phyloP scores from a whole-genome alignment of 2,113 vertebrate species.

The Saimiri boliviensis region DNA sequence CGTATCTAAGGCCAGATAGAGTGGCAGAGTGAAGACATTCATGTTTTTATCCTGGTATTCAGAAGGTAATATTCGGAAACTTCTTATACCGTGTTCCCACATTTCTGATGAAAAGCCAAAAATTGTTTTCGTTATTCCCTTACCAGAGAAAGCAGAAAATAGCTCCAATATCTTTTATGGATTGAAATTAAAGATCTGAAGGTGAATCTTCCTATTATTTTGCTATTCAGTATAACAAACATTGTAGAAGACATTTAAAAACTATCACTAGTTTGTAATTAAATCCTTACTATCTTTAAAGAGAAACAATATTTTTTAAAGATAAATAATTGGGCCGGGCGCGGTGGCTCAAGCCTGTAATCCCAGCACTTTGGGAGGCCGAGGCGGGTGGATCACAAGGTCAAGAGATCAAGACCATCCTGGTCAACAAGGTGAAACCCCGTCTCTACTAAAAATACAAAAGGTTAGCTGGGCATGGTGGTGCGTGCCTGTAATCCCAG shows the following conservation, averaged over 20 bases:
- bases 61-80: neutral
- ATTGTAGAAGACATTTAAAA: conserved; percentile 7
- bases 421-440: too few species aligned
- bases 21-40: neutral
- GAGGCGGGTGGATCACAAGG: too few species aligned
- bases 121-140: neutral
- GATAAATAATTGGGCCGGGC: neutral
- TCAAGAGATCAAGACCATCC: too few species aligned
- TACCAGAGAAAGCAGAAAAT: neutral
- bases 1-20: neutral
- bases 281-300: neutral
- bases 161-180: neutral
- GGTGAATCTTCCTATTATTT: neutral
- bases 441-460: too few species aligned
- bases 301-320: conserved; percentile 3
- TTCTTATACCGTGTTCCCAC: neutral
- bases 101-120: neutral
- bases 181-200: neutral
- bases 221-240: neutral
- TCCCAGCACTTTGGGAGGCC: too few species aligned
- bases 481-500: too few species aligned
- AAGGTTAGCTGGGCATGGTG: too few species aligned
- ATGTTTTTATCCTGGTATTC: neutral
- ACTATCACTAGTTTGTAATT: neutral
- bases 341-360: too few species aligned